Base-by-base conservation (phyloP, 1,140 invertebrate genomes). In the Nixonia krombeini region DNA sequence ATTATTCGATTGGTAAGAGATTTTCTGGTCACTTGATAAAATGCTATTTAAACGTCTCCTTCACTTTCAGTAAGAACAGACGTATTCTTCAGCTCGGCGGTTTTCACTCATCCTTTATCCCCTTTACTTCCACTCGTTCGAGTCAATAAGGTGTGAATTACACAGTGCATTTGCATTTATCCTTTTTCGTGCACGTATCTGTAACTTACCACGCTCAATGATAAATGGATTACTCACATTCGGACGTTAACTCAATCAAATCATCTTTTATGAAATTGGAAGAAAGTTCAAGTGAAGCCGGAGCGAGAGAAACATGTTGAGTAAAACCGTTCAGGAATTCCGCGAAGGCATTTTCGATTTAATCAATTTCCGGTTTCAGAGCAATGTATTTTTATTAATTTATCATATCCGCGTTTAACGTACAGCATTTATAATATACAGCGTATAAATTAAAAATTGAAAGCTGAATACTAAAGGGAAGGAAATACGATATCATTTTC, bases 211-310 rank as follows among this genome's bases (percentile, higher is more conserved):
- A 9, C 4, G 1, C 12, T 4, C n/a, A n/a, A n/a, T n/a, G n/a
- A 6, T 49, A 58, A 58, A 26, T 50, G 38, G 46, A 58, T 58
- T 50, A 44, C n/a, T n/a, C n/a, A n/a, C 38, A 28, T 31, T 28
- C 38, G 12, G 29, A n/a, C 21, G 5, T 23, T 0, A 35, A 26
- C 37, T 50, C 35, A 41, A 18, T 35, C 53, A 28, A 44, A 49
- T 29, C 25, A 47, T 26, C 53, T 41, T 29, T 44, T 41, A 42
- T 26, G 55, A 58, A 38, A 58, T 58, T 49, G 55, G 38, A 44
- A 28, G 23, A 13, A 58, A 58, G 38, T 47, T 41, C 29, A 9
- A 7, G 31, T 28, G 51, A 23, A 46, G 33, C 29, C 31, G 44
- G n/a, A 56, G 42, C 21, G 42, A 49, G 25, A 9, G 18, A 28